A percentile compares a stretch with the other conserved stretches of the same genome.
These are phyloP conservation scores for Cyanoliseus patagonus DNA, from an alignment of 2,113 vertebrate genomes.

Conservation along the genomic window DNA sequence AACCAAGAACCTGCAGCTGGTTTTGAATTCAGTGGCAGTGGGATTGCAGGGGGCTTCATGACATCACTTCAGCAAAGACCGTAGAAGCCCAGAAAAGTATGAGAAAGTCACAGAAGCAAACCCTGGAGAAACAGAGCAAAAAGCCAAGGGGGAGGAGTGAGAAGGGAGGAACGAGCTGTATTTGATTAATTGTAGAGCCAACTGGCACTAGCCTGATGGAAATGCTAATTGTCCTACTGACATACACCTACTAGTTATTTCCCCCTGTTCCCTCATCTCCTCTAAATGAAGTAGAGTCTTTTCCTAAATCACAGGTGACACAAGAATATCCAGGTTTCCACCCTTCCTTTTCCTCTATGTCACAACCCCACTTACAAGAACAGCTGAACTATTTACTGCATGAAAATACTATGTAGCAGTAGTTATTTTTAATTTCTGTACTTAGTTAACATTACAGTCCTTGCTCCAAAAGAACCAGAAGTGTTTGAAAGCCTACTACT, in stretches of 20 bases:
- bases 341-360: constrained; percentile 24
- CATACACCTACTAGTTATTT: constrained; percentile 14
- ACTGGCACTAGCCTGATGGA: constrained; percentile 25
- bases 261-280: not conserved
- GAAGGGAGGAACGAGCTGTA: not conserved
- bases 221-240: constrained; percentile 39
- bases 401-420: not conserved
- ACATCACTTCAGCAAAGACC: not conserved
- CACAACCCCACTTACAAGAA: not conserved
- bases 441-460: not conserved
- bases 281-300: not conserved
- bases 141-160: constrained; percentile 18
- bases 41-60: fast-evolving
- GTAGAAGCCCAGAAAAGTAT: not conserved
- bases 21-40: not conserved
- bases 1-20: not conserved
- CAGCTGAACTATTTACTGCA: not conserved
- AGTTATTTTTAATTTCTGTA: not conserved
- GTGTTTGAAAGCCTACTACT: not conserved
- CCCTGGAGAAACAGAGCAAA: not conserved
- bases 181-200: constrained; percentile 7
- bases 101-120: not conserved
- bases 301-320: constrained; percentile 34
- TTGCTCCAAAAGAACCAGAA: not conserved
- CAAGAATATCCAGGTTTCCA: constrained; percentile 1